These are phyloP conservation scores for Pseudochirops corinnae DNA, from an alignment of 2,797 vertebrate species.

Conservation along the genomic window DNA sequence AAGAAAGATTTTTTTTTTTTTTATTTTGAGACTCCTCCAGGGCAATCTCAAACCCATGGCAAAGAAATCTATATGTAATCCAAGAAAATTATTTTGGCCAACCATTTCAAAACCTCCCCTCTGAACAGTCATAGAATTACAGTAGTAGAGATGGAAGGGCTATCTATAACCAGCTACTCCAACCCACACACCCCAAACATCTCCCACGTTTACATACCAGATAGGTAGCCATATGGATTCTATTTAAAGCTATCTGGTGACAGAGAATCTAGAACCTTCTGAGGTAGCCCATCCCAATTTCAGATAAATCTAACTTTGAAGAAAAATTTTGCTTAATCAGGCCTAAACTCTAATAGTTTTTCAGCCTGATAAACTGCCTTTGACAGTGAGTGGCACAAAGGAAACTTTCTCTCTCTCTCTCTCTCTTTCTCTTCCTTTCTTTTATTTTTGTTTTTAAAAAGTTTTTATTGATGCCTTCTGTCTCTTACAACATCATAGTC, in stretches of 20 bases:
- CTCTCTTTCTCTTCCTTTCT: neutral
- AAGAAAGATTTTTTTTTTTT: slow-evolving; percentile 16
- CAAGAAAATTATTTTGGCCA: slow-evolving; percentile 9
- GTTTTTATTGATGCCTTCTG: neutral
- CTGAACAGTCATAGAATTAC: neutral
- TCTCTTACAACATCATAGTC: neutral
- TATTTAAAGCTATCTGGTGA: neutral
- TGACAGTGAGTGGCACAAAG: neutral
- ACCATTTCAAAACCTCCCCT: slow-evolving; percentile 30
- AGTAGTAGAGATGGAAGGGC: neutral
- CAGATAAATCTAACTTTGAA: neutral
- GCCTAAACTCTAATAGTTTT: neutral
- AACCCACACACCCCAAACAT: neutral
- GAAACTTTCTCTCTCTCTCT: neutral
- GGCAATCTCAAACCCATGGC: neutral
- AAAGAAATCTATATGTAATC: slow-evolving; percentile 36
- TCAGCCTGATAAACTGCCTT: neutral
- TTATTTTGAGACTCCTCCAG: neutral
- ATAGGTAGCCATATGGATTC: neutral
- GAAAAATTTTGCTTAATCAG: neutral
- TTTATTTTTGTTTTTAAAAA: neutral
- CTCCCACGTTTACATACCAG: neutral
- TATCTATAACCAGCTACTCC: neutral
- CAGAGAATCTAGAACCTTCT: neutral
- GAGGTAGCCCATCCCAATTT: neutral